Conservation (phyloP, 2,888 invertebrate genomes). For the Atethmia centrago region DNA sequence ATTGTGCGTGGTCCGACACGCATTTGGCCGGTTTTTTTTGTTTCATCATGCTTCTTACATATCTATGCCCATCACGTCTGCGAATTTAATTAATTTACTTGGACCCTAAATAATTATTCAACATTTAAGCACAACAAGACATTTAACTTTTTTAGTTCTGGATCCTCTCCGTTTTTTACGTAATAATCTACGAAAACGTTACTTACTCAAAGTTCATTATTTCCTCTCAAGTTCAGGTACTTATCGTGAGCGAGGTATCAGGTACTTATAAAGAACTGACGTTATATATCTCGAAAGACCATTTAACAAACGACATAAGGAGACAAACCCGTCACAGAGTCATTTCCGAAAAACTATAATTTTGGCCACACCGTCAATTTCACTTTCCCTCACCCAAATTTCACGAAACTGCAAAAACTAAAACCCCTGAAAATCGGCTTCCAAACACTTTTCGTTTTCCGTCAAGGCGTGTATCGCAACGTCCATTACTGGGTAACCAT, state of each 20-base stretch:
- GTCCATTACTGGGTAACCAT: slow-evolving; percentile 55
- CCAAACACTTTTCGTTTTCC: slow-evolving; percentile 50
- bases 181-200: not conserved
- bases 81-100: too few species aligned
- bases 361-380: slow-evolving; percentile 11
- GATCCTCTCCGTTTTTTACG: not conserved
- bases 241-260: too few species aligned
- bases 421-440: slow-evolving; percentile 49
- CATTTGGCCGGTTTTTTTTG: too few species aligned
- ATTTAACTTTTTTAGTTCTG: not conserved
- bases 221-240: not conserved
- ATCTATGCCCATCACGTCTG: too few species aligned
- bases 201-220: not conserved
- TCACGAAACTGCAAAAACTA: slow-evolving; percentile 30
- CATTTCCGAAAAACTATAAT: not conserved
- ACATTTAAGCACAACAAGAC: not conserved
- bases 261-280: too few species aligned
- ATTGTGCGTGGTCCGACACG: too few species aligned
- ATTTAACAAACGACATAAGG: not conserved
- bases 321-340: not conserved
- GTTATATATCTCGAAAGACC: not conserved
- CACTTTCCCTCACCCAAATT: slow-evolving; percentile 9
- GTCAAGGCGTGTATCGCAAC: slow-evolving; percentile 30
- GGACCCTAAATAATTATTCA: too few species aligned
- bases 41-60: too few species aligned